Evolutionary conservation across 1,140 invertebrate genomes (phyloP).

Genomic region (Achroia grisella): DNA sequence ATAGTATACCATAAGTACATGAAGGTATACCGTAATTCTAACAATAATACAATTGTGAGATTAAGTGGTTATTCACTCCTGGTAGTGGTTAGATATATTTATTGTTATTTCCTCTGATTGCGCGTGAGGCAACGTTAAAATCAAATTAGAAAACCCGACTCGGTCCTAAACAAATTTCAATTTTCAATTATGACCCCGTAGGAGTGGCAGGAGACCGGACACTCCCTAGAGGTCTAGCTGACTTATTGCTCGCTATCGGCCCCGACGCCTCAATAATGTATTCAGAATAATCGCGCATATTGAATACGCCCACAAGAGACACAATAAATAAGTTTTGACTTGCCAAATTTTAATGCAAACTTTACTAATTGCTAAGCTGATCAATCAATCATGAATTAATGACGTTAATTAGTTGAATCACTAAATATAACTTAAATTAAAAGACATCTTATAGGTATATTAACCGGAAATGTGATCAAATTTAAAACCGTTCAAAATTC

Average conservation of each 20-base stretch:
- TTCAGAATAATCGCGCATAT: slow-evolving; percentile 62
- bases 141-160: slow-evolving; percentile 54
- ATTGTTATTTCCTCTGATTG: slow-evolving; percentile 57
- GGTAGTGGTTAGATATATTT: slow-evolving; percentile 28
- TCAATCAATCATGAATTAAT: too few species aligned
- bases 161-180: slow-evolving; percentile 71
- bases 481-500: too few species aligned
- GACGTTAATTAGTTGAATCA: too few species aligned
- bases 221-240: slow-evolving; percentile 43
- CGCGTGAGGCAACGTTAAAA: slow-evolving; percentile 42
- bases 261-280: slow-evolving; percentile 49
- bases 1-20: too few species aligned
- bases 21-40: too few species aligned
- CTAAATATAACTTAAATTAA: too few species aligned
- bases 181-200: slow-evolving; percentile 63
- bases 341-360: slow-evolving; percentile 14
- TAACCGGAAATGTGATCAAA: too few species aligned
- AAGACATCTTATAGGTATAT: too few species aligned
- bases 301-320: slow-evolving; percentile 43
- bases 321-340: slow-evolving; percentile 32
- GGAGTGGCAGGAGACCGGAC: slow-evolving; percentile 30
- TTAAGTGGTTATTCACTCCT: slow-evolving; percentile 11
- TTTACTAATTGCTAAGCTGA: not conserved
- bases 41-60: not conserved
- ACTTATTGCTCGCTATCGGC: slow-evolving; percentile 49